A percentile compares a stretch with the other conserved stretches of the same genome.
Evolutionary conservation across 1,140 invertebrate genomes (phyloP).

Genomic region (Littorina saxatilis): DNA sequence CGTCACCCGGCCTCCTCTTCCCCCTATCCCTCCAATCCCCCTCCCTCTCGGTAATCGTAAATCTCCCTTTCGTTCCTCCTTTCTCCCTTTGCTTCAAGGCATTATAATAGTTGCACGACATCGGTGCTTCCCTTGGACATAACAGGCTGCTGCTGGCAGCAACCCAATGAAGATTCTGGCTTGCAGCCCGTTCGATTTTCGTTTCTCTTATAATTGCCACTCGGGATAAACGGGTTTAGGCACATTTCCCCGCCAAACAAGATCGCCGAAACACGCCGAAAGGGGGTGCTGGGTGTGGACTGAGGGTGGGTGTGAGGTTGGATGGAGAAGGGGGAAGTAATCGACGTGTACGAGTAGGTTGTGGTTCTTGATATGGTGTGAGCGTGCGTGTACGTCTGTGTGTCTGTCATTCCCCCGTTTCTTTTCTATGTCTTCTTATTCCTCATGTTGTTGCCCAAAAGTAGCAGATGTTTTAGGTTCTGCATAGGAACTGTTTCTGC

Average conservation of each 20-base stretch:
- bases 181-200: conserved; percentile 1
- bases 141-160: conserved; percentile 4
- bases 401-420: too few relatives aligned
- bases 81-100: too few relatives aligned
- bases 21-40: neutral
- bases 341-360: too few relatives aligned
- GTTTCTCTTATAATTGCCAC: conserved; percentile 28
- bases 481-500: too few relatives aligned
- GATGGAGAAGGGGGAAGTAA: neutral
- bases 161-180: conserved; percentile 16
- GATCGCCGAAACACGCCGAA: neutral
- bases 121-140: neutral
- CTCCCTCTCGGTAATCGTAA: neutral
- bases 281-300: too few relatives aligned
- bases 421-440: too few relatives aligned
- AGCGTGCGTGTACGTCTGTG: too few relatives aligned
- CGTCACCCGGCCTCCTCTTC: too few relatives aligned
- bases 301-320: neutral
- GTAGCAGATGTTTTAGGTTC: too few relatives aligned
- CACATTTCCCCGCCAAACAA: conserved; percentile 10
- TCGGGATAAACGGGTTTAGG: conserved; percentile 21
- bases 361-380: too few relatives aligned
- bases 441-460: too few relatives aligned
- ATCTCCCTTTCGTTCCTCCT: too few relatives aligned
- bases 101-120: neutral